Percentiles rank a stretch among this genome's conserved stretches.
These are phyloP conservation scores for Sphenodon punctatus DNA, from an alignment of 2,797 vertebrate genomes.

Conservation along the genomic window DNA sequence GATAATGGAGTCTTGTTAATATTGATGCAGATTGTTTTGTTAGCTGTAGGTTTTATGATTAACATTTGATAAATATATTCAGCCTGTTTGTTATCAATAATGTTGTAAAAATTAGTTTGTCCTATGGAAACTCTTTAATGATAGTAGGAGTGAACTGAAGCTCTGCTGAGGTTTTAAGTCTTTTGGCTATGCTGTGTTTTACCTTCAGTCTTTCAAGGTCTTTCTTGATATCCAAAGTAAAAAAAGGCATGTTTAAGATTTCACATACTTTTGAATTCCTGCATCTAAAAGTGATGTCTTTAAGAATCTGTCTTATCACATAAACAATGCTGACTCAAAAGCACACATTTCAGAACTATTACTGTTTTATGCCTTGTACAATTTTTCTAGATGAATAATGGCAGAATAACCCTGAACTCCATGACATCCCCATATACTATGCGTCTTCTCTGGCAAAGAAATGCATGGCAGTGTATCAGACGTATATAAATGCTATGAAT, in stretches of 20 bases:
- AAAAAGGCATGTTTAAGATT: neutral
- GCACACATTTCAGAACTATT: neutral
- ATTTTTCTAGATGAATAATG: conserved; percentile 86
- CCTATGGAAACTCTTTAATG: no score
- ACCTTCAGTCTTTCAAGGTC: neutral
- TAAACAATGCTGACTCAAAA: neutral
- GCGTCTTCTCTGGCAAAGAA: conserved; percentile 97
- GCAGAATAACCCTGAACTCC: conserved; percentile 97
- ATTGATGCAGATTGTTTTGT: neutral
- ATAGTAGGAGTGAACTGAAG: neutral
- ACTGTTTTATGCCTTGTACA: neutral
- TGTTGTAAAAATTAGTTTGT: neutral
- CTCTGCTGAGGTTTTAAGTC: neutral
- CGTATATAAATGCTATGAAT: conserved; percentile 96
- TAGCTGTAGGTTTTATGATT: neutral
- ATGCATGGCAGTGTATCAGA: conserved; percentile 98
- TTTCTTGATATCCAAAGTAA: neutral
- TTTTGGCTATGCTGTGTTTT: neutral
- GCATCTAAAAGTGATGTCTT: neutral
- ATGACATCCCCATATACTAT: conserved; percentile 95
- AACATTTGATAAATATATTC: neutral
- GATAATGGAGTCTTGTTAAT: neutral
- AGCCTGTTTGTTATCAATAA: neutral
- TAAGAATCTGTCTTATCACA: neutral
- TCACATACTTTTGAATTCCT: neutral